Base-by-base conservation (phyloP, 2,888 invertebrate genomes). In the Laspeyria flexula region DNA sequence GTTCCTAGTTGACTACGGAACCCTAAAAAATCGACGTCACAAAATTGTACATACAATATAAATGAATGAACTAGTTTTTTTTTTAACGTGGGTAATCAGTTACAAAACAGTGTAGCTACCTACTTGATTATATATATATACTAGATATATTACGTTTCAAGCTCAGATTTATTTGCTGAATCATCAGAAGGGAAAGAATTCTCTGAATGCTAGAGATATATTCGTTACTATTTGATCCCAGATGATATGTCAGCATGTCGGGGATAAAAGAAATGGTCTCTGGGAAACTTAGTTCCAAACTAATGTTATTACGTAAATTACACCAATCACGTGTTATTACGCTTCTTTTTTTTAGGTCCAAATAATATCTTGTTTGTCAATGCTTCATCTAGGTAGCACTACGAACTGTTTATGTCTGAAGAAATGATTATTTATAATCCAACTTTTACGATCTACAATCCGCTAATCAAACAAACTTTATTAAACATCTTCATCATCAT, bases 181-280 rank as follows among this genome's bases (percentile, higher is more conserved):
- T 74, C 74, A 72, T 60, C 21, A 50, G 55, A 62, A 59, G 57
- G 59, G 48, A 62, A 60, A 44, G 46, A 47, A 54, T 54, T 60
- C 55, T 48, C 57, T 49, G 56, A 66, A 59, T 61, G 56, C 58
- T 42, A 57, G 48, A 60, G 51, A 65, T 61, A 66, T 65, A 60
- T 65, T 65, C 58, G 65, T 71, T 61, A 66, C 62, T 34, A 62
- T 71, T 71, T 65, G 50, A 68, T 73, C 65, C 55, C 55, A 46
- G 49, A 52, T 58, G 53, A 65, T 64, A 66, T 57, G 73, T 73
- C 73, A 79, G 71, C 69, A 64, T 56, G 66, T 66, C 67, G 63
- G 61, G 65, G 56, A 65, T 72, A 70, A 69, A 60, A 63, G 39
- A 71, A 67, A 74, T 62, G 21, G 23, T 52, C 39, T 69, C 56